These are phyloP conservation scores for Drosophila saltans DNA, from an alignment of 1,140 invertebrate species.

Conservation along the genomic window DNA sequence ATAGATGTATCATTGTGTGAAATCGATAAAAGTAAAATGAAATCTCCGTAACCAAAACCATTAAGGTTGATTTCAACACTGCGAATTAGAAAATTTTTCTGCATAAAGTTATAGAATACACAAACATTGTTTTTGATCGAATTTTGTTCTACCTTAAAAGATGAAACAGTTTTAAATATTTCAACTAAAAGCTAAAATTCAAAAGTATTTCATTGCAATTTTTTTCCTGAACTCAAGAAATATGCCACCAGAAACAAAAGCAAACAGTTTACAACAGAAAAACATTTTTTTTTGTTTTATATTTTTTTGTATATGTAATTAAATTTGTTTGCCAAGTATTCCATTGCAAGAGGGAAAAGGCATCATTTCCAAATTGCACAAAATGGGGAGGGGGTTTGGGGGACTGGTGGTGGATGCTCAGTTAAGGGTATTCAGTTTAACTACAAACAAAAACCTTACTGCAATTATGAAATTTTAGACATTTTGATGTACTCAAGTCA, in stretches of 20 bases:
- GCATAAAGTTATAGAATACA: no score
- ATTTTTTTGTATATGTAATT: not conserved
- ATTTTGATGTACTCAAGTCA: slow-evolving; percentile 43
- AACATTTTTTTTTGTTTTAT: not conserved
- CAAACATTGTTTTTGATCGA: no score
- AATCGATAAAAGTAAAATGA: no score
- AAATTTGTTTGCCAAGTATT: slow-evolving; percentile 12
- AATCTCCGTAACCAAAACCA: no score
- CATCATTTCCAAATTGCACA: not conserved
- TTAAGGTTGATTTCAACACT: no score
- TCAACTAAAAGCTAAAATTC: no score
- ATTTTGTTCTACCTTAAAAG: no score
- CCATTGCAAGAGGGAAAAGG: not conserved
- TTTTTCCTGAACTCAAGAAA: not conserved
- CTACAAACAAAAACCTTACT: slow-evolving; percentile 34
- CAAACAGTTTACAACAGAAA: no score
- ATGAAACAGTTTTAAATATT: no score
- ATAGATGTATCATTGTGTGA: no score
- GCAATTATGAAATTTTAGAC: slow-evolving; percentile 63
- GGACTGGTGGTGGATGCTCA: not conserved
- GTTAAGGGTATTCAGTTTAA: slow-evolving; percentile 1
- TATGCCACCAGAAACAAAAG: not conserved
- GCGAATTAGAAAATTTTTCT: no score
- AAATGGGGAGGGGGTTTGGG: no score
- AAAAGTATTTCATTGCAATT: not conserved